Base-by-base conservation (phyloP, 2,113 vertebrate species). In the Xiphias gladius region DNA sequence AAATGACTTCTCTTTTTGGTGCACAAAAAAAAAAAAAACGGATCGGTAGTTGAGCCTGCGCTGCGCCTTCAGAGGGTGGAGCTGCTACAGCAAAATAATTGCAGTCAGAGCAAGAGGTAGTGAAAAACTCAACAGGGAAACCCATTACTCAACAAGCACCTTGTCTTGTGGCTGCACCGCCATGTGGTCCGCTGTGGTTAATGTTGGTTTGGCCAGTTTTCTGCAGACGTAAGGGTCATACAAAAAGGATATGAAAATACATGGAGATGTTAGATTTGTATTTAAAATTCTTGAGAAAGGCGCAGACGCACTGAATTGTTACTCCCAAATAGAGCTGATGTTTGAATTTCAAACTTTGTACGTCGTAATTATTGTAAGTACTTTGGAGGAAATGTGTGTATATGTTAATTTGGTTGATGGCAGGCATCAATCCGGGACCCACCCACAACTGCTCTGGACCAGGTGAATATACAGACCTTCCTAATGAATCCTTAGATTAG, bases 1-100 rank as follows among this genome's bases (percentile, higher is more conserved):
- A 78, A 79, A 71, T 68, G 2, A 69, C 70, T 62, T 72, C 66
- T 86, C 58, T 16, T 64, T 83, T 48, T 50, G 19, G 69, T 65
- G 62, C 11, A 52, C 46, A 52, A 35, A 2, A 11, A 3, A 61
- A 70, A 66, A 64, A 66, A 61, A 70, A 66, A 64, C 63, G 65
- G 30, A 69, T 28, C 52, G 77, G 37, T 57, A 76, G 46, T 52
- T 22, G 35, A 61, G 16, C 24, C 39, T 35, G 59, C 20, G 7
- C 43, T 43, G 69, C 20, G 61, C 13, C 7, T 76, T 73, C 28
- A 35, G 19, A 69, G 57, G 57, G 5, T 39, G 50, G 57, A 67
- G 62, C 43, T 43, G 59, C 55, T n/a, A 6, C n/a, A 12, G 70
- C 26, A 26, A 64, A 59, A 72, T 54, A 65, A 72, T 24, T 48